Conservation (phyloP, 2,113 vertebrate species). For the Ctenomys sociabilis region DNA sequence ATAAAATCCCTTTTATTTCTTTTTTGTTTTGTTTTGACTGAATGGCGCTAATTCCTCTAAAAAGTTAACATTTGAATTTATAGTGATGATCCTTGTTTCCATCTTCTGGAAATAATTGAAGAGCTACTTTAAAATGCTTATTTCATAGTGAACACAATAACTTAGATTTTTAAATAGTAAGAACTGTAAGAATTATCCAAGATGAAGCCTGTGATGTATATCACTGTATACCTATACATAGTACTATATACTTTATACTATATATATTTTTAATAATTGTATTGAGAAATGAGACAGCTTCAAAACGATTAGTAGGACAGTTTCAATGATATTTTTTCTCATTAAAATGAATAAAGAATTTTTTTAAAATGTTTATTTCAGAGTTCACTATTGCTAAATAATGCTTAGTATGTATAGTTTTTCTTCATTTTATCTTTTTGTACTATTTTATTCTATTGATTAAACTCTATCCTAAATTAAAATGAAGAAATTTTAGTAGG, state of each 20-base stretch:
- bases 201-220: no score
- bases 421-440: slow-evolving; percentile 10
- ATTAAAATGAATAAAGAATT: no score
- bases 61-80: slow-evolving; percentile 35
- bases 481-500: not conserved
- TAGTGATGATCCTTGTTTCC: not conserved
- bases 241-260: no score
- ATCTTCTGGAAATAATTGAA: not conserved
- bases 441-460: not conserved
- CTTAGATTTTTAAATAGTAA: no score
- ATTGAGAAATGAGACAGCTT: no score
- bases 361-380: not conserved
- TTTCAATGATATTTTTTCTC: no score
- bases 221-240: no score
- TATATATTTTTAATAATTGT: no score
- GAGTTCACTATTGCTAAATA: not conserved
- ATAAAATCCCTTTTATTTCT: not conserved
- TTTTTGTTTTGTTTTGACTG: not conserved
- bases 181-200: no score
- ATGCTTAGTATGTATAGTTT: not conserved
- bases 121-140: not conserved
- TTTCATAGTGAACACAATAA: no score
- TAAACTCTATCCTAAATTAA: not conserved
- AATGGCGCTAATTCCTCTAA: not conserved
- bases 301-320: no score